A percentile compares a stretch with the other conserved stretches of the same genome.
Conservation (phyloP, 1,140 invertebrate genomes). For the Drosophila parvula region DNA sequence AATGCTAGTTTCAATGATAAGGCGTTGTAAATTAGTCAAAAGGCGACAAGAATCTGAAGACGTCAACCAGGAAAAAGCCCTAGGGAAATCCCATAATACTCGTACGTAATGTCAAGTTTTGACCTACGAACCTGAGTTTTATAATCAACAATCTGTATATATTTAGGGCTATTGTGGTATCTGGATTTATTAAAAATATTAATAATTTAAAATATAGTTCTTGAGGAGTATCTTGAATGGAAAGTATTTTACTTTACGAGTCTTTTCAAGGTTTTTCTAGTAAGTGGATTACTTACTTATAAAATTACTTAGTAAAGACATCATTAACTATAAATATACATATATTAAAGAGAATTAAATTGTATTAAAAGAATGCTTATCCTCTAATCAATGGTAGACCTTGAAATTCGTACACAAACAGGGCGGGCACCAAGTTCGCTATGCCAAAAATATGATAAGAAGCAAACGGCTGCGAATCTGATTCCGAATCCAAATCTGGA, state of each 20-base stretch:
- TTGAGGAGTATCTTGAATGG: no score
- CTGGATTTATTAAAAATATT: neutral
- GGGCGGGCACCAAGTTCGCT: slow-evolving; percentile 8
- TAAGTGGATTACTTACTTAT: neutral
- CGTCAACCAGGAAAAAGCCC: slow-evolving; percentile 17
- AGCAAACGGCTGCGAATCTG: slow-evolving; percentile 4
- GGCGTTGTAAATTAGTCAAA: slow-evolving; percentile 20
- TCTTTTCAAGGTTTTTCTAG: neutral
- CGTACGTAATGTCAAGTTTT: slow-evolving; percentile 8
- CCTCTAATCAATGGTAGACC: slow-evolving; percentile 26
- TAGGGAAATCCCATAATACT: slow-evolving; percentile 26
- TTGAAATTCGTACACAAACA: slow-evolving; percentile 32
- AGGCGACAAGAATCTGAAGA: slow-evolving; percentile 24
- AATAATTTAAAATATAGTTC: no score
- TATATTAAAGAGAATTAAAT: neutral
- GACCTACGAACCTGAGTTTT: neutral
- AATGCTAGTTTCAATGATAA: no score
- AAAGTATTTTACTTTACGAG: neutral
- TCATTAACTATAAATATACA: neutral
- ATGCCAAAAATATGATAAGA: slow-evolving; percentile 35
- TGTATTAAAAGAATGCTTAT: slow-evolving; percentile 5
- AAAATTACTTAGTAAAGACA: neutral
- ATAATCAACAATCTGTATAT: neutral
- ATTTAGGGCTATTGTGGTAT: slow-evolving; percentile 6
- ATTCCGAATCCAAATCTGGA: slow-evolving; percentile 1